Evolutionary conservation across 1,140 invertebrate species (phyloP), one percentile per base, ranked within the genome.

Genomic region (Drosophila repletoides): DNA sequence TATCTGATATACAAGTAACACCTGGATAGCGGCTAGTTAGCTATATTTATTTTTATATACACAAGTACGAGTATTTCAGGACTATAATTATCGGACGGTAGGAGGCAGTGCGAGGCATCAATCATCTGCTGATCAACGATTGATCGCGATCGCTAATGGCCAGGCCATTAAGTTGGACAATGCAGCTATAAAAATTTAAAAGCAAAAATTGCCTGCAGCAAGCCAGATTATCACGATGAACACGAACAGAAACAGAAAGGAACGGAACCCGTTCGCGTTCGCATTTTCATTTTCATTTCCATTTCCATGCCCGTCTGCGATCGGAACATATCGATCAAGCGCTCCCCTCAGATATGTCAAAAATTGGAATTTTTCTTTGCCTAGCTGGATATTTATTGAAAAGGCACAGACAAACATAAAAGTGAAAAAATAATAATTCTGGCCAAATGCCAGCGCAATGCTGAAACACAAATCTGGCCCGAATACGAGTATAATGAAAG

Each of bases 391-490:
- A 84, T 83, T 79, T 79, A 80, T 86, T 86, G 79, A 81, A 88
- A 88, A 83, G 66, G 72, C 76, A 70, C 76, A 88, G 81, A 86
- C 76, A 86, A 83, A 83, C 79, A 84, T 86, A 76, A 88, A 88
- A 84, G 74, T 86, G 84, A 86, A 87, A 58, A 66, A 66, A 81
- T 87, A 83, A 88, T 83, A 86, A 86, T 84, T 86, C 80, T 84
- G 80, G 80, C 80, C 81, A 60, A 70, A 45, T 86, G 80, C 80
- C 80, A 84, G 45, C 15, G 48, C 52, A 77, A 55, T 59, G 51
- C 74, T 65, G 69, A 81, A 83, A 76, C 77, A 69, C 59, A 83
- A 77, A 81, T 59, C 59, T 58, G 58, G 51, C 15, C 56, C 45
- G 36, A 43, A 49, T 49, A 33, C 17, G 24, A 36, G 6, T 17